Evolutionary conservation across 2,888 invertebrate genomes (phyloP).

Genomic region (Pollenia amentaria): DNA sequence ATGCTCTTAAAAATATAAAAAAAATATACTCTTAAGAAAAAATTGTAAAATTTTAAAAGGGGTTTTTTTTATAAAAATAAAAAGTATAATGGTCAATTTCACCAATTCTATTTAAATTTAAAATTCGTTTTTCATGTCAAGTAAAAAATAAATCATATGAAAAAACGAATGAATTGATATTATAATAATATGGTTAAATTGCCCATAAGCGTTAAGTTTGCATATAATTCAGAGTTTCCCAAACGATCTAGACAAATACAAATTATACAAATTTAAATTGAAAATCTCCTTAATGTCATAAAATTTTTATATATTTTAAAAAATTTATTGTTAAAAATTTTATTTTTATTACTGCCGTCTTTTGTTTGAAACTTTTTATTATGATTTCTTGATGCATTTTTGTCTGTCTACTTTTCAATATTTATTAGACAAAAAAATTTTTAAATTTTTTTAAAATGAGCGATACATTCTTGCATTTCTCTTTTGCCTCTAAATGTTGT

Average conservation of each 20-base stretch:
- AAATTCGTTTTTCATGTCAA: too few species aligned
- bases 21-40: conserved; percentile 30
- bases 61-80: neutral
- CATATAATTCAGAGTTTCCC: neutral
- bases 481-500: conserved; percentile 28
- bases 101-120: too few species aligned
- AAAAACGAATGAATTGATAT: too few species aligned
- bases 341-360: conserved; percentile 6
- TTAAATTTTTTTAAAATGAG: too few species aligned
- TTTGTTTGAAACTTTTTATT: neutral
- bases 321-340: conserved; percentile 1
- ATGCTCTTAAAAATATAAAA: conserved; percentile 33
- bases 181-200: too few species aligned
- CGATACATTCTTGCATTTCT: neutral
- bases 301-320: neutral
- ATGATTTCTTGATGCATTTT: conserved; percentile 8
- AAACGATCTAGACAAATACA: neutral
- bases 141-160: too few species aligned
- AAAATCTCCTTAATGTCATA: neutral
- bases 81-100: too few species aligned
- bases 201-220: neutral
- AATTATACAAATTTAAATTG: neutral
- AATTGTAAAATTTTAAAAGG: neutral
- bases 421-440: too few species aligned
- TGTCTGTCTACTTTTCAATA: neutral